Base-by-base conservation (phyloP, 2,113 vertebrate genomes). In the Myiopsitta monachus region DNA sequence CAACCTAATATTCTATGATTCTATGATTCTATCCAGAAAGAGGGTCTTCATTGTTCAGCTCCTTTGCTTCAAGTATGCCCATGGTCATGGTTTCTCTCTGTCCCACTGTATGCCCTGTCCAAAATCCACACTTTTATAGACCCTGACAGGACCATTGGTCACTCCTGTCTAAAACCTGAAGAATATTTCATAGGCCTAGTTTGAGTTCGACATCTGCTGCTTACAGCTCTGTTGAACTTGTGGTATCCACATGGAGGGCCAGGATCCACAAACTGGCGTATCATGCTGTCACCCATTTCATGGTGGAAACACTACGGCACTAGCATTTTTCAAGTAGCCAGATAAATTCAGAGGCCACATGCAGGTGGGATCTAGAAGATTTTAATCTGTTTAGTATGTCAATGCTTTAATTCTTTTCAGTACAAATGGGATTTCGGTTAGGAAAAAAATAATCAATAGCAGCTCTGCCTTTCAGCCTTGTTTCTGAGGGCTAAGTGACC, bases 391-490 rank as follows among this genome's bases (percentile, higher is more conserved):
- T 95, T 83, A 80, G 41, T 3, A 18, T 52, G n/a, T 26, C 77
- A 67, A 8, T 55, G 51, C 62, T 84, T 92, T 76, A 89, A 90
- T 66, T 94, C 57, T 95, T 92, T 90, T 85, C 54, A 41, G 57
- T 75, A 64, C 57, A 94, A 95, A 79, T 52, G 57, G 22, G 54
- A 94, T 95, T 94, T 91, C 4, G 4, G 36, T 75, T 78, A 88
- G 57, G 43, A 43, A 27, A 36, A 92, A 88, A 88, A 73, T 59
- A 84, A 92, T 94, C 94, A 94, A 91, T 92, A 94, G n/a, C 38
- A 80, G 19, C 26, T 85, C 70, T 87, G 27, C 87, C 74, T 87
- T 87, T 73, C 49, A 95, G 93, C 44, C n/a, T 80, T 83, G 44
- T 69, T 95, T 80, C 82, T 79, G 28, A 87, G 89, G 78, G 59